Evolutionary conservation across 2,113 vertebrate genomes (phyloP), one percentile per base, ranked within the genome.

Genomic region (Speoplatyrhinus poulsoni): DNA sequence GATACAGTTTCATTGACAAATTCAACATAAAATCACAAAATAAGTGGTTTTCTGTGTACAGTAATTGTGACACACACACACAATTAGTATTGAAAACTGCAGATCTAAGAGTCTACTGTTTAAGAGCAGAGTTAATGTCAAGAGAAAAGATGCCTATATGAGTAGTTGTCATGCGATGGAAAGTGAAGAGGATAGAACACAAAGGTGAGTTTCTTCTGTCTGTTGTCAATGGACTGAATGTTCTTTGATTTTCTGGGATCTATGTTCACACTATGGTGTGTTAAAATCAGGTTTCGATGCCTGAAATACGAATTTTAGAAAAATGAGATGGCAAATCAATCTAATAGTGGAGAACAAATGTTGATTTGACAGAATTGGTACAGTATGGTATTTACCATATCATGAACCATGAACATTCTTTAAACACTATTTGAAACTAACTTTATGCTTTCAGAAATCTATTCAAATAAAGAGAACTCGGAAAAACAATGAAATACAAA

Each of bases 181-280:
- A 81, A 26, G 26, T 26, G 26, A 26, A 78, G 8, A 62, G 12
- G 77, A 73, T 72, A 69, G 46, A 65, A 79, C 64, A 66, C 32
- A 85, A 76, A 67, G 50, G 49, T 69, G 82, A 48, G 72, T 59
- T 72, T 68, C 8, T 82, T 80, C 74, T 86, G 80, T 75, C 92
- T 94, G 91, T 75, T 93, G 92, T 94, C 93, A 93, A 94, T 93
- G 92, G 93, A 94, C 91, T 70, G 65, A 65, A 62, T 81, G 69
- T 60, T 15, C 32, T 56, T 72, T 41, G 12, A 48, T 13, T 48
- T 46, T 60, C 15, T 36, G n/a, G 46, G 13, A 46, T 26, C 3
- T 16, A 11, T 47, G 12, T 56, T 16, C n/a, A 8, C 4, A 7
- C 12, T 13, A 7, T 47, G 36, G 33, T 19, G 67, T 64, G 64